Conservation (phyloP, 2,113 vertebrate species). For the Lucifuga dentata region DNA sequence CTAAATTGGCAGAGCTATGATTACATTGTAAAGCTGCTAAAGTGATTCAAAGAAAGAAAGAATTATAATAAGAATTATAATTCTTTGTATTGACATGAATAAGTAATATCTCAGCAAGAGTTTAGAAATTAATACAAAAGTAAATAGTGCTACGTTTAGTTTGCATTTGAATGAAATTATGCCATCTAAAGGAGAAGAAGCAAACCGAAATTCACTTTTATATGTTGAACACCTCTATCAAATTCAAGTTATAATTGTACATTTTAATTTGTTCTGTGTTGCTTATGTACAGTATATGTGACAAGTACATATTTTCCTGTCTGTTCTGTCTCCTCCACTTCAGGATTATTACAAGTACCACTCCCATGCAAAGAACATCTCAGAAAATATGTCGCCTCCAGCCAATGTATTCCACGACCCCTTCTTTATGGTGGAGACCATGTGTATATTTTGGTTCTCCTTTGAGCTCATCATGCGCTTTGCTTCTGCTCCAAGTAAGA, state of each 20-base stretch:
- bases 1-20: no score
- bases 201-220: no score
- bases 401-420: constrained; percentile 81
- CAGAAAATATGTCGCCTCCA: constrained; percentile 57
- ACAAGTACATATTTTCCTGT: constrained; percentile 8
- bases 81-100: no score
- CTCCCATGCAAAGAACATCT: constrained; percentile 60
- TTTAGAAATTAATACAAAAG: no score
- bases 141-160: no score
- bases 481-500: constrained; percentile 84
- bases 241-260: neutral
- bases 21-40: no score
- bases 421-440: constrained; percentile 89
- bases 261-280: neutral
- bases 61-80: no score
- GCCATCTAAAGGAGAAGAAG: no score
- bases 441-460: constrained; percentile 93
- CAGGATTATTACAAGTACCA: constrained; percentile 67
- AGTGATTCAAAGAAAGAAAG: no score
- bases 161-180: no score
- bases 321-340: constrained; percentile 19
- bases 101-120: no score
- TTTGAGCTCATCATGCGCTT: constrained; percentile 89
- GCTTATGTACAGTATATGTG: neutral
- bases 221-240: no score